Base-by-base conservation (phyloP, 30 jellyfish, hydroid and myxozoan species). In the Aurelia aurita complex sp. Pacific region DNA sequence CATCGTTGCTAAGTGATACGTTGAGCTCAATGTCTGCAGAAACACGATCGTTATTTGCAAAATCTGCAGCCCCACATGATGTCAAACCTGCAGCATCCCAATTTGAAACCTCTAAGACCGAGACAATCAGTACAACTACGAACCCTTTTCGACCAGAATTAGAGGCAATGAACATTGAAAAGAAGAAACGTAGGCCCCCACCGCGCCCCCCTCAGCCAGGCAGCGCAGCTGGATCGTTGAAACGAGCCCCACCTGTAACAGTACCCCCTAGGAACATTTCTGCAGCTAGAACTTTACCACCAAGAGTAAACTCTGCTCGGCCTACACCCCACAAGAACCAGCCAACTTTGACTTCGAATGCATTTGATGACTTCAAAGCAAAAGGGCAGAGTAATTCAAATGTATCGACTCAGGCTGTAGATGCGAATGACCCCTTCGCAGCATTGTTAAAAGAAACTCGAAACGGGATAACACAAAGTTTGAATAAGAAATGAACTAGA, bases 181-280 rank as follows among this genome's bases (percentile, higher is more conserved):
- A 67, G 90, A 80, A 66, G 42, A 67, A 51, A 54, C 90, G 90
- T n/a, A 67, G 90, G 15, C 90, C 90, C 51, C 90, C 90, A 23
- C 90, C 90, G 15, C 29, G 82, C 35, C 90, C 90, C 50, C 90
- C 90, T 18, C 74, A 16, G 43, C 82, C 90, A 33, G 18, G 77
- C 16, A 43, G 42, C 9, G n/a, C 38, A 64, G 79, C 73, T 11
- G 79, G 79, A 43, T 65, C 78, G 69, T 65, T 43, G 19, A 64
- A 67, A 63, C 23, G 60, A 34, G 57, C 88, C 70, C 54, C 80
- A 12, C 57, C 57, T 46, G 57, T 46, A 46, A 9, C 57, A 46
- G 57, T 46, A 46, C 57, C 57, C 57, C 57, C 57, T 6, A 46
- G 57, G 14, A 46, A 46, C 57, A 46, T 46, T 46, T 46, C 57